Evolutionary conservation across 1,140 invertebrate species (phyloP), one percentile per base, ranked within the genome.

Genomic region (Platyscapa corneri): DNA sequence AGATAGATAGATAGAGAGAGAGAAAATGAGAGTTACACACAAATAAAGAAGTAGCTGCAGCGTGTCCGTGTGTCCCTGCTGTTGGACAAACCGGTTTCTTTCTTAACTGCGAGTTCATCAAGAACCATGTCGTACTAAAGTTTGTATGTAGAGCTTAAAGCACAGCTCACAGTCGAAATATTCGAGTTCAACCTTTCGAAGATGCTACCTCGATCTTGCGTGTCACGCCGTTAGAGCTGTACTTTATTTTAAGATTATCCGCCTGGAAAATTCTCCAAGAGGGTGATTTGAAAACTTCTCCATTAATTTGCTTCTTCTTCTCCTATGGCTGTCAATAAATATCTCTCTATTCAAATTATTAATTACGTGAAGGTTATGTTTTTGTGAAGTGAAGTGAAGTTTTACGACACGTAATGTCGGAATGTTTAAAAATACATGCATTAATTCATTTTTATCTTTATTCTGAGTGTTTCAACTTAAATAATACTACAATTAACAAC

Each of bases 351-450:
- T n/a, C 6, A 20, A n/a, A 74, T 42, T 23, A 42, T 42, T 42
- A 8, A 74, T 42, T 27, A 20, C 37, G 7, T 39, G 7, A 72
- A 74, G 37, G 42, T n/a, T 42, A 74, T 42, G 7, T 23, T 42
- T 42, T 42, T 74, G 70, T 74, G 39, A 42, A 74, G 39, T 74
- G 70, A 42, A 74, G 70, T 74, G 39, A 74, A 74, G 27, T 74
- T 60, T 60, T 60, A 60, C 16, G 49, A 14, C 18, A 53, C 8
- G 18, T 18, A 53, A 18, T 18, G 7, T 18, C 8, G 49, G 18
- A 53, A 10, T 53, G 7, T 53, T 2, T 14, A 53, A 53, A 53
- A 53, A 16, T 53, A 14, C 49, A 53, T 18, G 49, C 18, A 46
- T 46, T 7, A 46, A 46, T 53, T 53, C 6, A 46, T 53, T 53